Evolutionary conservation across 2,113 vertebrate species (phyloP), one percentile per base, ranked within the genome.

Genomic region (Pogonocichla stellata): DNA sequence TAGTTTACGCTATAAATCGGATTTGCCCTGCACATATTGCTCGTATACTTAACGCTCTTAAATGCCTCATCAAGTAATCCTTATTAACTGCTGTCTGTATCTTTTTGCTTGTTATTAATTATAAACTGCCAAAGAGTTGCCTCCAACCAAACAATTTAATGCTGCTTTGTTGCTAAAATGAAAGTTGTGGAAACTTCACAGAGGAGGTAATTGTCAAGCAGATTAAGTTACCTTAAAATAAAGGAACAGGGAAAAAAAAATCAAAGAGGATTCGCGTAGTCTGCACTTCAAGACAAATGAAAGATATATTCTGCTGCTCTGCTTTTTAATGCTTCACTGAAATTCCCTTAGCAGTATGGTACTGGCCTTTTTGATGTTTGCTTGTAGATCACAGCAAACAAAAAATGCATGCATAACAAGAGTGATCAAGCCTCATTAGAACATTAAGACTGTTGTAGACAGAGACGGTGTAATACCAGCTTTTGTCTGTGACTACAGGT

Each of bases 401-500:
- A 72, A 92, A 96, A 90, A 93, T 92, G 80, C 48, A 71, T 93
- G 86, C 60, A 56, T 80, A 92, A 97, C 83, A 69, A 91, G 91
- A 92, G 93, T 54, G 91, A 96, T 93, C 45, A 72, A 83, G 58
- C 31, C 28, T 83, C 24, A 25, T 87, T 82, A 92, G 91, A 96
- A 93, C 88, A 75, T 85, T 92, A 81, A 93, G 80, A 42, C 60
- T 61, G 72, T 54, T 88, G 81, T 88, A 95, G 92, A 81, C 72
- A 85, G 82, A 15, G 9, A 88, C 73, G 95, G 71, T 90, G 81
- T 80, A 95, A 96, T 86, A 93, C 53, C 77, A 92, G 85, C 33
- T 90, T 96, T 95, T 93, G 87, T 82, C 91, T 51, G 33, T 87
- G 58, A 93, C 75, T 93, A 85, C 84, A 96, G 92, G 91, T 75